phyloP scores from a whole-genome alignment of 2,888 invertebrate genomes.

The Lasioglossum villosulum region DNA sequence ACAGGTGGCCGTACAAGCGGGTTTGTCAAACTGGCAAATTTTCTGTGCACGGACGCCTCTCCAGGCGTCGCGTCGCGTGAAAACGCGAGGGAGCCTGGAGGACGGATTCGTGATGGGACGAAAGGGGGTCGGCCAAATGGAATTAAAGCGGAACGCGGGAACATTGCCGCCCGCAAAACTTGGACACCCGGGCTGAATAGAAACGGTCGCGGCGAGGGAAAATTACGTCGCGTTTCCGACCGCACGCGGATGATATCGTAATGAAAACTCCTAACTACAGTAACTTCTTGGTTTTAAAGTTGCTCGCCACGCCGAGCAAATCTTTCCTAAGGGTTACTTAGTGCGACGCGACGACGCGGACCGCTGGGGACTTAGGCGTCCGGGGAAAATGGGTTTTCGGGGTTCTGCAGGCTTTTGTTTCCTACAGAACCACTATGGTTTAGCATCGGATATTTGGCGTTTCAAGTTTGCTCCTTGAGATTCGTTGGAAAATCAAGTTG shows the following conservation, averaged over 20 bases:
- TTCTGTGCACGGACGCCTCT: conserved; percentile 3
- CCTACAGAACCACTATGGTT: neutral
- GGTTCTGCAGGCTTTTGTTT: neutral
- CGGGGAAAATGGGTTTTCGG: conserved; percentile 1
- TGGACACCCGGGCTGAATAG: conserved; percentile 41
- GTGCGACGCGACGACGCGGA: conserved; percentile 36
- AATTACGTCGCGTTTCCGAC: conserved; percentile 59
- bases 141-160: conserved; percentile 69
- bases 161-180: conserved; percentile 51
- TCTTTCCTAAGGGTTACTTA: conserved; percentile 49
- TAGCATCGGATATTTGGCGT: neutral
- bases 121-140: conserved; percentile 56
- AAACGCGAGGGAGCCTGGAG: conserved; percentile 3
- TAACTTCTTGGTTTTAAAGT: conserved; percentile 57
- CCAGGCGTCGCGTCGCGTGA: conserved; percentile 4
- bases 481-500: neutral
- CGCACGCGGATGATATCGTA: conserved; percentile 56
- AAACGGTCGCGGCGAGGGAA: conserved; percentile 42
- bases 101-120: neutral
- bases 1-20: conserved; percentile 35
- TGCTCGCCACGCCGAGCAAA: conserved; percentile 31
- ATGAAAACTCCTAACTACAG: conserved; percentile 58
- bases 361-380: neutral
- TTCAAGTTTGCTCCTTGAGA: neutral
- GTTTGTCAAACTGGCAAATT: conserved; percentile 50